A percentile compares a stretch with the other conserved stretches of the same genome.
Evolutionary conservation across 2,113 vertebrate genomes (phyloP).

Genomic region (pig (Sus scrofa)): T2T-Sscrofa CM000820.6:123819001-123819500

Average conservation of each 20-base stretch:
- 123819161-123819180: background rate
- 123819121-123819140: background rate
- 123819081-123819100: background rate
- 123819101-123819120: background rate
- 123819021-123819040: background rate
- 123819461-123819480: background rate
- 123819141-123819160: slow-evolving; percentile 31
- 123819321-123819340: background rate
- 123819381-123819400: background rate
- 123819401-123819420: background rate
- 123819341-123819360: background rate
- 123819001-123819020: no score
- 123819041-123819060: background rate
- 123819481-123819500: background rate
- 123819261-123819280: background rate
- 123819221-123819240: background rate
- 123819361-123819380: background rate
- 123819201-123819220: background rate
- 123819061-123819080: background rate
- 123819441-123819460: background rate
- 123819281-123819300: background rate
- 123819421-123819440: background rate
- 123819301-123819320: background rate
- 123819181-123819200: background rate
- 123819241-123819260: background rate